phyloP scores from a whole-genome alignment of 2,797 vertebrate genomes.

The Peromyscus nudipes region DNA sequence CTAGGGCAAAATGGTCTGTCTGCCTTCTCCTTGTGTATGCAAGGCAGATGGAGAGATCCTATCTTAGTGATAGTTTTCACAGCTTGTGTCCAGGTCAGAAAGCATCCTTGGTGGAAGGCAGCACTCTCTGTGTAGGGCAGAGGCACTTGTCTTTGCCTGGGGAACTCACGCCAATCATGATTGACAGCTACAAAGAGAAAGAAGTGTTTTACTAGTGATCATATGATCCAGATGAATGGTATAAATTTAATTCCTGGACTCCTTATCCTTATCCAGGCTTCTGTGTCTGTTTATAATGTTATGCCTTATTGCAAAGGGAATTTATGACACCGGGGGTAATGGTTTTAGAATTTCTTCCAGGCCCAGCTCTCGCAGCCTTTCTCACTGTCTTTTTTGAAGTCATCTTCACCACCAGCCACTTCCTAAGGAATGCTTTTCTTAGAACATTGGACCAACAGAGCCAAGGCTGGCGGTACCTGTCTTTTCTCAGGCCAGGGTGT shows the following conservation, averaged over 20 bases:
- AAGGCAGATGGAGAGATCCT: neutral
- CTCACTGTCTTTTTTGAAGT: conserved; percentile 19
- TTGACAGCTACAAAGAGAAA: conserved; percentile 45
- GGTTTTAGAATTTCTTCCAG: conserved; percentile 55
- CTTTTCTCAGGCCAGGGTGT: conserved; percentile 35
- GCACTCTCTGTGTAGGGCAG: neutral
- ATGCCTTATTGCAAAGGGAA: conserved; percentile 42
- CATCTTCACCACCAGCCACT: conserved; percentile 53
- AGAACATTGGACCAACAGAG: conserved; percentile 35
- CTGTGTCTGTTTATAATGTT: conserved; percentile 68
- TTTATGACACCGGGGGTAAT: conserved; percentile 31
- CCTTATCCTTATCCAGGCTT: conserved; percentile 1
- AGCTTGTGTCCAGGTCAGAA: conserved; percentile 38
- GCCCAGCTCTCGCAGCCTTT: neutral
- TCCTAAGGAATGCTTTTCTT: conserved; percentile 62
- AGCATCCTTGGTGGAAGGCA: conserved; percentile 37
- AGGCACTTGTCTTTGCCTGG: neutral
- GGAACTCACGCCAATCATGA: neutral
- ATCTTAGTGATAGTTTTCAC: conserved; percentile 28
- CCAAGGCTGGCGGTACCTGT: neutral
- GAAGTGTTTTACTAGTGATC: conserved; percentile 33
- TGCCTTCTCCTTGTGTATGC: neutral
- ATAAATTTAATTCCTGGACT: conserved; percentile 54
- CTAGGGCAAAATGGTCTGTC: neutral
- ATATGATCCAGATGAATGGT: conserved; percentile 23